Evolutionary conservation across 2,113 vertebrate genomes (phyloP).

Genomic region (Morone chrysops): DNA sequence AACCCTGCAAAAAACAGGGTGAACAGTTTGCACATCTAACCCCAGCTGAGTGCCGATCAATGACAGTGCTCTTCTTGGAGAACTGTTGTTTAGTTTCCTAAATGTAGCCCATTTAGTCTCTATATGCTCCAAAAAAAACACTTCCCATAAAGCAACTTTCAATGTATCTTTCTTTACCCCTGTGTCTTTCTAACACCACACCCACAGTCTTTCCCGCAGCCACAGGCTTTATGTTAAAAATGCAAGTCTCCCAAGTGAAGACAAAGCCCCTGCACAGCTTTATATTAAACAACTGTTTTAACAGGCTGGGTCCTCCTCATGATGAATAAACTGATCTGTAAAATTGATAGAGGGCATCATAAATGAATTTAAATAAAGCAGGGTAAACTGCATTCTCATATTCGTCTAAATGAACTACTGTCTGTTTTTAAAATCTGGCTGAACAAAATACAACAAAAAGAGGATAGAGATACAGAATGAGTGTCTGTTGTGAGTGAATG

Average conservation of each 20-base stretch:
- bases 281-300: not conserved
- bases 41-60: not conserved
- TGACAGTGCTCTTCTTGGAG: no score
- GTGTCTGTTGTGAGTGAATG: constrained; percentile 38
- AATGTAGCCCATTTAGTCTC: no score
- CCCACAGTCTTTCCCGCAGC: no score
- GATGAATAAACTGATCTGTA: constrained; percentile 10
- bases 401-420: not conserved
- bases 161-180: no score
- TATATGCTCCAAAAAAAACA: no score
- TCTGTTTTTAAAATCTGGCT: not conserved
- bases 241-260: no score
- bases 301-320: not conserved
- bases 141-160: no score
- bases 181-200: no score
- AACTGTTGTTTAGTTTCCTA: no score
- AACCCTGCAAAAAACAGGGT: not conserved
- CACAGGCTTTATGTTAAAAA: not conserved
- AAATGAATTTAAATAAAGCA: constrained; percentile 27
- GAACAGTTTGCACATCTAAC: not conserved
- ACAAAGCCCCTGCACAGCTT: not conserved
- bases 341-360: not conserved
- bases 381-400: not conserved
- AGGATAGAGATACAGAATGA: constrained; percentile 5
- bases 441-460: constrained; percentile 18